Evolutionary conservation across 1,140 invertebrate genomes (phyloP).

Genomic region (Caligus rogercresseyi): DNA sequence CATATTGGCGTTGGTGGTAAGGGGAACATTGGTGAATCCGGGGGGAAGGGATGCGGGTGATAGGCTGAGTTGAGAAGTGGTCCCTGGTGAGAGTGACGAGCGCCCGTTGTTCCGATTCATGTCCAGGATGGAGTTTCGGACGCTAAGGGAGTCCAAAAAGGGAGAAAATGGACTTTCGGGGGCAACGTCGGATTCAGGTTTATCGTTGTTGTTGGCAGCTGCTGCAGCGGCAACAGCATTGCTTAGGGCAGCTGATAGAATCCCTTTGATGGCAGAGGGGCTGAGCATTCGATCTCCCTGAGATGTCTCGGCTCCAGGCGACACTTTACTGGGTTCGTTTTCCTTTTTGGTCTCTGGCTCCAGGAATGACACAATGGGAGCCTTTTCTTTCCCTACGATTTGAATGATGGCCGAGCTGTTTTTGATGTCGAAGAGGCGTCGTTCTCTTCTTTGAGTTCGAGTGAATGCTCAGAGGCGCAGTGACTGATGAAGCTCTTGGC

Average conservation of each 20-base stretch:
- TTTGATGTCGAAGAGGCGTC: slow-evolving; percentile 63
- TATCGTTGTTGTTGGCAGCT: neutral
- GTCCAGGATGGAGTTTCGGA: neutral
- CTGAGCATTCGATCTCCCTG: neutral
- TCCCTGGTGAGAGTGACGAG: slow-evolving; percentile 21
- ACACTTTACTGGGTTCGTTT: neutral
- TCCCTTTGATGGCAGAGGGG: neutral
- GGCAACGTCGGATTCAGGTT: neutral
- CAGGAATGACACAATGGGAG: slow-evolving; percentile 79
- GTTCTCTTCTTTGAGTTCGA: slow-evolving; percentile 72
- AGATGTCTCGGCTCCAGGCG: neutral
- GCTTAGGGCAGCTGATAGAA: slow-evolving; percentile 2
- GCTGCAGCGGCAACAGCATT: neutral
- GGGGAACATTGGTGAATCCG: slow-evolving; percentile 23
- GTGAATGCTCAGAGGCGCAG: slow-evolving; percentile 73
- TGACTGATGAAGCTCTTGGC: slow-evolving; percentile 86
- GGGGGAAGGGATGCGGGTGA: slow-evolving; percentile 22
- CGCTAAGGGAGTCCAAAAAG: neutral
- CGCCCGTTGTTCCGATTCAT: slow-evolving; percentile 7
- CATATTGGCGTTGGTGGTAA: slow-evolving; percentile 38
- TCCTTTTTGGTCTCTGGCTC: slow-evolving; percentile 51
- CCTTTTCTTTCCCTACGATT: slow-evolving; percentile 60
- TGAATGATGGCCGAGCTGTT: slow-evolving; percentile 53
- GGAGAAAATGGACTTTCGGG: neutral
- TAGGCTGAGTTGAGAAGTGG: slow-evolving; percentile 22